phyloP scores from a whole-genome alignment of 2,797 vertebrate species.

The Allobates femoralis region DNA sequence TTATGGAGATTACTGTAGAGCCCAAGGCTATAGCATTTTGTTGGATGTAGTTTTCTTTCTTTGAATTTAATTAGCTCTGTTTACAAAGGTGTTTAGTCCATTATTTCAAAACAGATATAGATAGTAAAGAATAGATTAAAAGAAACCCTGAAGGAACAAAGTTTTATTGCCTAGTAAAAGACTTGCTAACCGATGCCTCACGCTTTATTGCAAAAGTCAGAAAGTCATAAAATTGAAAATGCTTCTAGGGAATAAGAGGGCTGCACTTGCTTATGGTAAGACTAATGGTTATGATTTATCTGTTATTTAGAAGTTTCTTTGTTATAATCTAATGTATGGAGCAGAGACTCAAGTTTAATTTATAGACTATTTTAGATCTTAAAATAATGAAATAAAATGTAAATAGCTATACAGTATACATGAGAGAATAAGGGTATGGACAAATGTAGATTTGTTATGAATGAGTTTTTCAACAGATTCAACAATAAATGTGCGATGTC shows the following conservation, averaged over 20 bases:
- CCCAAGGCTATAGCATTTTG: neutral
- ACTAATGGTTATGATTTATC: constrained; percentile 13
- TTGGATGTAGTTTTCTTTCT: neutral
- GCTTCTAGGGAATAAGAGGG: constrained; percentile 1
- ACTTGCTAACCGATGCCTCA: constrained; percentile 55
- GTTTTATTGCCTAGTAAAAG: constrained; percentile 56
- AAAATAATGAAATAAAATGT: too few relatives aligned
- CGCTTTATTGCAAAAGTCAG: constrained; percentile 56
- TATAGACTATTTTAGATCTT: too few relatives aligned
- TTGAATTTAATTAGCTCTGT: constrained; percentile 31
- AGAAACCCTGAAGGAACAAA: constrained; percentile 56
- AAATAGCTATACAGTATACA: too few relatives aligned
- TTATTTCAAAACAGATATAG: constrained; percentile 59
- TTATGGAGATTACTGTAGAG: neutral
- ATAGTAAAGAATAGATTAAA: constrained; percentile 56
- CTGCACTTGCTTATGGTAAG: neutral
- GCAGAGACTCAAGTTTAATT: too few relatives aligned
- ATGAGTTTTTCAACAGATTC: too few relatives aligned
- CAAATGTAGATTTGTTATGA: too few relatives aligned
- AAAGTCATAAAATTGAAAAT: constrained; percentile 46
- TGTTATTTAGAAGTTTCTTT: too few relatives aligned
- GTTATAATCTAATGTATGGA: too few relatives aligned
- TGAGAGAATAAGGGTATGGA: too few relatives aligned
- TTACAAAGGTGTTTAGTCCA: constrained; percentile 48
- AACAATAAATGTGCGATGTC: too few relatives aligned